These are phyloP conservation scores for Laticauda laticaudata DNA, from an alignment of 2,113 vertebrate species.

Conservation along the genomic window DNA sequence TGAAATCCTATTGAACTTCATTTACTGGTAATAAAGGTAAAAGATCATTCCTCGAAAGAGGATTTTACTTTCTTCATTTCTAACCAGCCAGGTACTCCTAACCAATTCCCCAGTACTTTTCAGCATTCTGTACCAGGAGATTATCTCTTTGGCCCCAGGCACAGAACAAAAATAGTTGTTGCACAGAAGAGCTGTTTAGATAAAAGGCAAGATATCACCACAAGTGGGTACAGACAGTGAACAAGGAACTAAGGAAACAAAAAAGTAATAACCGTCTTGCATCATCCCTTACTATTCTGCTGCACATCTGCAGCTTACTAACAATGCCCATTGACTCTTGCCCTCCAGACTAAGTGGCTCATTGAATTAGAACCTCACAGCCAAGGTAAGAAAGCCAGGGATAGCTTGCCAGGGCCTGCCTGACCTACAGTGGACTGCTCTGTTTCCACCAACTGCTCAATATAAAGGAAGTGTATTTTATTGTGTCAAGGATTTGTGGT, in stretches of 20 bases:
- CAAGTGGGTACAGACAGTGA: neutral
- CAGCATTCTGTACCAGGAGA: neutral
- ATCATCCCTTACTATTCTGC: neutral
- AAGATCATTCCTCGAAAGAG: neutral
- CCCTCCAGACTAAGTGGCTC: constrained; percentile 45
- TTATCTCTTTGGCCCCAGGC: constrained; percentile 22
- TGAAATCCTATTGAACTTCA: neutral
- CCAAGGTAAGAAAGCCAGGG: constrained; percentile 35
- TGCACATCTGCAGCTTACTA: neutral
- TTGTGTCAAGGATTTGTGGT: constrained; percentile 36
- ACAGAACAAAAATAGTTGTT: constrained; percentile 20
- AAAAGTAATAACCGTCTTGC: neutral
- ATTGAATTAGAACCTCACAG: constrained; percentile 31
- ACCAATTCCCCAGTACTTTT: neutral
- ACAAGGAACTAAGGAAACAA: constrained; percentile 13
- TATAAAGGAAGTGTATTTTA: constrained; percentile 18
- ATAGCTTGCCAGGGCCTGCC: constrained; percentile 15
- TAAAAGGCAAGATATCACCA: constrained; percentile 8
- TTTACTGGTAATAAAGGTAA: neutral
- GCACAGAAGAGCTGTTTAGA: constrained; percentile 18
- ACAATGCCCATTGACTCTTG: constrained; percentile 38
- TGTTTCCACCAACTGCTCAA: constrained; percentile 27
- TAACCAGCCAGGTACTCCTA: neutral
- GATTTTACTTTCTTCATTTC: neutral
- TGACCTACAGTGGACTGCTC: constrained; percentile 22